Evolutionary conservation across 2,113 vertebrate genomes (phyloP), one percentile per base, ranked within the genome.

Genomic region (Centropus bengalensis): DNA sequence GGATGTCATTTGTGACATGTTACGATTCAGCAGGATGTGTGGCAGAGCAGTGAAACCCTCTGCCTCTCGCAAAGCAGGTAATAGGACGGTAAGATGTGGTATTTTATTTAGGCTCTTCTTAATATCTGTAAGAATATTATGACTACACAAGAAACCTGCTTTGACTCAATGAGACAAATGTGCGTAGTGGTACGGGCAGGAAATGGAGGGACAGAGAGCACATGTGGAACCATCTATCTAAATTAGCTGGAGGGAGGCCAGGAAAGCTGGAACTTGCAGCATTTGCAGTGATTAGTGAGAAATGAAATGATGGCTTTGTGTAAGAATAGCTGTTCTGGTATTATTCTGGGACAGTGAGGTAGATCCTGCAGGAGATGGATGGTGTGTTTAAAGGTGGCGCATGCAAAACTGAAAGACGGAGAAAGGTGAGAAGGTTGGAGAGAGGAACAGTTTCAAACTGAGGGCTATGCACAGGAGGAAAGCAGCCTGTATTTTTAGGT

Each of bases 161-260:
- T 82, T 91, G 93, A 36, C 79, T 95, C 80, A 44, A 66, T 91
- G 62, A 88, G 40, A 86, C 90, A 92, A 88, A 95, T 91, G 90
- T 40, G 62, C n/a, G 80, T 59, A 2, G 40, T 44, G 66, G 38
- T 84, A 75, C 4, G 74, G 86, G 68, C 83, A 93, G 94, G 96
- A 94, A 95, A 82, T 82, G 69, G 96, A 94, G 87, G 85, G 77
- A 94, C 93, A 82, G 90, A 82, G 94, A 90, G 90, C 94, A 94
- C 88, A 92, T 93, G 82, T 95, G 95, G 91, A 95, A 87, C 89
- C 82, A 87, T 94, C 92, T 88, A 79, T 91, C 94, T 87, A 82
- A 94, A 95, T 96, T 88, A 95, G 88, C 96, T 95, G 86, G 86
- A 66, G 60, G 55, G 47, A 60, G 74, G 82, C 93, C 96, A 95